Evolutionary conservation across 1,140 invertebrate species (phyloP).

Genomic region (Zaprionus kolodkinae): DNA sequence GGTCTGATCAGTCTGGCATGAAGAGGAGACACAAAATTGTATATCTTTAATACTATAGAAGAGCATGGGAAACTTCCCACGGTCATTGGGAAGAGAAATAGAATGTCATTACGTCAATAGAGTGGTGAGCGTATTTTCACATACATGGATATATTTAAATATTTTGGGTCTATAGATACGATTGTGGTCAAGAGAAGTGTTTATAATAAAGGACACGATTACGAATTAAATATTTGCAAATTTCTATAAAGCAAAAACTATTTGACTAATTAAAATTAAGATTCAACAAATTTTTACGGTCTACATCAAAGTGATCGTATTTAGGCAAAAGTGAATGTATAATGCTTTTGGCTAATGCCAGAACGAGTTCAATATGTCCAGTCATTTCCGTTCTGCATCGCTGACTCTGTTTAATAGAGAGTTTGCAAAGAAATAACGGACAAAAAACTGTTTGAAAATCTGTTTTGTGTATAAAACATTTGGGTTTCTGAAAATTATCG

Average conservation of each 20-base stretch:
- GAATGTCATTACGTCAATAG: background rate
- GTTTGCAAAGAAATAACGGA: background rate
- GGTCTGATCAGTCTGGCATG: constrained; percentile 6
- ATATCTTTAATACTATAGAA: constrained; percentile 19
- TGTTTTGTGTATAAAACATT: background rate
- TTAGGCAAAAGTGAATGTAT: background rate
- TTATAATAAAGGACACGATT: background rate
- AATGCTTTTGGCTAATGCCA: background rate
- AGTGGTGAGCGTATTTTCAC: background rate
- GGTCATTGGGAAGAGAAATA: constrained; percentile 16
- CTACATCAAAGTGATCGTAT: background rate
- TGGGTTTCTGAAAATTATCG: background rate
- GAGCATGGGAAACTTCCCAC: constrained; percentile 53
- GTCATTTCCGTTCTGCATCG: background rate
- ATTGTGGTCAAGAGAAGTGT: background rate
- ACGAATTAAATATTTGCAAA: background rate
- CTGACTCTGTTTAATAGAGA: background rate
- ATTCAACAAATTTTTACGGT: background rate
- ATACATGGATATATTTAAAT: background rate
- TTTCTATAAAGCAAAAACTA: background rate
- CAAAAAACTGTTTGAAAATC: background rate
- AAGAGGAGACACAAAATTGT: constrained; percentile 7
- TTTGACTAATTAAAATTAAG: background rate
- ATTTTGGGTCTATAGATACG: background rate
- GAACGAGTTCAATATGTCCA: background rate